These are phyloP conservation scores for Drosophila kurseongensis DNA, from an alignment of 1,140 invertebrate genomes.

Conservation along the genomic window DNA sequence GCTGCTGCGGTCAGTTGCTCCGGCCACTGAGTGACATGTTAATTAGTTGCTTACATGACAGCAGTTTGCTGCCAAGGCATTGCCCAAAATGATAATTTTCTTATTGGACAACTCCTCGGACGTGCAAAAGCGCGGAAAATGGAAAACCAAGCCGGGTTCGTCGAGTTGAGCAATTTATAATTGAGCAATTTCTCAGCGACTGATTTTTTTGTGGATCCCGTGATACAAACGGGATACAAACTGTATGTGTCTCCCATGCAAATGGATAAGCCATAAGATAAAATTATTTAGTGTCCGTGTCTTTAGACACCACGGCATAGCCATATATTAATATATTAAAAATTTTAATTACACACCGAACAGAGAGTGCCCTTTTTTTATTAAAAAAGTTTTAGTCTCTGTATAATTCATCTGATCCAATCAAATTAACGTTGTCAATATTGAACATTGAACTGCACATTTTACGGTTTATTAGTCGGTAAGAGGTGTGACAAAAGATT, in stretches of 20 bases:
- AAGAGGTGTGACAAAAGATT: background rate
- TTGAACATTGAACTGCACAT: too few relatives aligned
- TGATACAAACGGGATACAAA: conserved; percentile 27
- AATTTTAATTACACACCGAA: too few relatives aligned
- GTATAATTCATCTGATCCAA: too few relatives aligned
- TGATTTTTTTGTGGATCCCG: conserved; percentile 64
- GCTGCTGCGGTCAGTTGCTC: conserved; percentile 21
- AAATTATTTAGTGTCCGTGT: conserved; percentile 6
- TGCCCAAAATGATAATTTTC: conserved; percentile 77
- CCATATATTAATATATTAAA: too few relatives aligned
- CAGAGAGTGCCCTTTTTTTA: too few relatives aligned
- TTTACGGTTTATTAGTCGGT: background rate
- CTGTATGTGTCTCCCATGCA: conserved; percentile 10
- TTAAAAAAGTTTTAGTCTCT: too few relatives aligned
- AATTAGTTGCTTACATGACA: conserved; percentile 84
- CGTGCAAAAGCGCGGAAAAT: conserved; percentile 29
- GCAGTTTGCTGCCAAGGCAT: conserved; percentile 68
- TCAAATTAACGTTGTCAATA: too few relatives aligned
- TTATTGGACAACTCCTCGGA: conserved; percentile 54
- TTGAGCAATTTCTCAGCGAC: conserved; percentile 76
- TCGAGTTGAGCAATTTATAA: conserved; percentile 70
- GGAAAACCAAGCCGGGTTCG: background rate
- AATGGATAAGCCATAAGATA: background rate
- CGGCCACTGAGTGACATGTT: conserved; percentile 76
- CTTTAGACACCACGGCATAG: background rate